Evolutionary conservation across 2,888 invertebrate genomes (phyloP).

Genomic region (Caenorhabditis sp.): DNA sequence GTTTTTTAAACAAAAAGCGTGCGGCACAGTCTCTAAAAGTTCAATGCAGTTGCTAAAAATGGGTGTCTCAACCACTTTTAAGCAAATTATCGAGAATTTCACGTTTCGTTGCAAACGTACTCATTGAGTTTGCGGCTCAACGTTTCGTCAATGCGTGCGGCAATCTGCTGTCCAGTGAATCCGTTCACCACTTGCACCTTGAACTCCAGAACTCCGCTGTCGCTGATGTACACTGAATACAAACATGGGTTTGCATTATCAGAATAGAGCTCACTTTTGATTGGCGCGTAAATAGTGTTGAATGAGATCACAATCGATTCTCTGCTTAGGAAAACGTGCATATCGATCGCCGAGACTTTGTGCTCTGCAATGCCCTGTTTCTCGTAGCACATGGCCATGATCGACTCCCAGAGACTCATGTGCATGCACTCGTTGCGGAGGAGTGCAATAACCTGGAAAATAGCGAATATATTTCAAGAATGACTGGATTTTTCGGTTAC

Average conservation of each 20-base stretch:
- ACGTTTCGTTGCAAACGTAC: too few relatives aligned
- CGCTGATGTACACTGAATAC: conserved; percentile 26
- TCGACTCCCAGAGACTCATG: conserved; percentile 32
- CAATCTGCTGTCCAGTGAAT: background rate
- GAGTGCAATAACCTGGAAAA: conserved; percentile 8
- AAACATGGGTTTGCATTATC: background rate
- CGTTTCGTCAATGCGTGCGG: conserved; percentile 16
- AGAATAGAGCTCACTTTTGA: conserved; percentile 19
- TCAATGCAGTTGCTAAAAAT: too few relatives aligned
- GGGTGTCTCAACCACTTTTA: too few relatives aligned
- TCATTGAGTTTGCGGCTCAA: conserved; percentile 32
- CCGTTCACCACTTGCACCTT: conserved; percentile 22
- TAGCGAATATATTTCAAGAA: background rate
- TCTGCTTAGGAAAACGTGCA: conserved; percentile 10
- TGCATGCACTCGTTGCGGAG: conserved; percentile 38
- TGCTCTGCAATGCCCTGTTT: conserved; percentile 4
- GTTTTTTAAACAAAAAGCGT: too few relatives aligned
- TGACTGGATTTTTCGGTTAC: background rate
- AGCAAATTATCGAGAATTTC: too few relatives aligned
- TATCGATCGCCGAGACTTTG: conserved; percentile 1
- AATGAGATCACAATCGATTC: background rate
- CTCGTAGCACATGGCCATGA: conserved; percentile 22
- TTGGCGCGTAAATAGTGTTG: conserved; percentile 11
- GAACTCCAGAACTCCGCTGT: background rate
- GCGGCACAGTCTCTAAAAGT: too few relatives aligned